These are phyloP conservation scores for Numenius phaeopus DNA, from an alignment of 2,797 vertebrate species.

Conservation along the genomic window DNA sequence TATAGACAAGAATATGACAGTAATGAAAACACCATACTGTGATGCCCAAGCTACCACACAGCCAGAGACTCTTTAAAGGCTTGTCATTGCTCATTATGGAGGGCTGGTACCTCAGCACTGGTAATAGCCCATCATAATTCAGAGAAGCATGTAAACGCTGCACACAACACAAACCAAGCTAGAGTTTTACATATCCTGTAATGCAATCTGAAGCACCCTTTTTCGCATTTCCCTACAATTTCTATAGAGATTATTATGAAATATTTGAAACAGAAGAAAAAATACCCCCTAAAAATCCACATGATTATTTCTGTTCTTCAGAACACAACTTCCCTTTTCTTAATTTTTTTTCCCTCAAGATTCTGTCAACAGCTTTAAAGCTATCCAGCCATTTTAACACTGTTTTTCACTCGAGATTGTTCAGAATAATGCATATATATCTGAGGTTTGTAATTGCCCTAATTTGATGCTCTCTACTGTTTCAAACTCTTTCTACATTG, in stretches of 20 bases:
- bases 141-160: background rate
- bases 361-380: background rate
- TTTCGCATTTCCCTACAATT: background rate
- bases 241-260: background rate
- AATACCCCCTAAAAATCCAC: background rate
- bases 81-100: background rate
- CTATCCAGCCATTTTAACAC: background rate
- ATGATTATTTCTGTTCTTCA: background rate
- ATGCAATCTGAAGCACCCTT: background rate
- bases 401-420: background rate
- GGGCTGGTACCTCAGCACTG: background rate
- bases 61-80: background rate
- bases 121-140: background rate
- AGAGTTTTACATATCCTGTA: background rate
- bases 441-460: background rate
- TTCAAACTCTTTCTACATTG: background rate
- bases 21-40: background rate
- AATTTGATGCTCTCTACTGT: background rate
- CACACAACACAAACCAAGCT: fast-evolving
- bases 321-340: background rate
- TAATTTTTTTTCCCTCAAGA: background rate
- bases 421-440: background rate
- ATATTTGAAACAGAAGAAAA: background rate
- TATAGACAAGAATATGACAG: background rate
- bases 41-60: background rate